phyloP scores from a whole-genome alignment of 1,140 invertebrate genomes.

The Ceratoteleas bidentatus region DNA sequence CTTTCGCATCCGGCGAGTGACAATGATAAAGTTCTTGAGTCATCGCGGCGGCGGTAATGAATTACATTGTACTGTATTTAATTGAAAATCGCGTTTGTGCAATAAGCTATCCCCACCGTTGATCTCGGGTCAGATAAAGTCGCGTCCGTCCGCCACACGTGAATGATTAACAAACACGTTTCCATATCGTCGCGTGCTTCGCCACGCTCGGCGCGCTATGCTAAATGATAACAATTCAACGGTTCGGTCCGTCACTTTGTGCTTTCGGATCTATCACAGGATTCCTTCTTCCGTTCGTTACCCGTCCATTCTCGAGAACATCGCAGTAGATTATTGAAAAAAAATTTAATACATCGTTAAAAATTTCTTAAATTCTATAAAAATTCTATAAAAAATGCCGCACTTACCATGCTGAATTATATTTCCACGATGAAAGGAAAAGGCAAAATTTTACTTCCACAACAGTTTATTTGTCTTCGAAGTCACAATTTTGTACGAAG shows the following conservation, averaged over 20 bases:
- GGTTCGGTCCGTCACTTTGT: constrained; percentile 12
- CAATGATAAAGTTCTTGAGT: constrained; percentile 52
- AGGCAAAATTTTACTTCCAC: constrained; percentile 6
- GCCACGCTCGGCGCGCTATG: constrained; percentile 20
- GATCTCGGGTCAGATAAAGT: constrained; percentile 34
- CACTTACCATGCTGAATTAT: constrained; percentile 12
- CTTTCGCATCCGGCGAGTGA: constrained; percentile 42
- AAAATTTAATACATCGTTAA: too few species aligned
- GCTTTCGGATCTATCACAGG: not conserved
- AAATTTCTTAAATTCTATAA: not conserved
- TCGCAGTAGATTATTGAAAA: not conserved
- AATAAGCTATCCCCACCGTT: constrained; percentile 8
- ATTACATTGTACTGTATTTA: constrained; percentile 47
- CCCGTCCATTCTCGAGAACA: not conserved
- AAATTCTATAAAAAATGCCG: not conserved
- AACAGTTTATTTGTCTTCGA: constrained; percentile 7
- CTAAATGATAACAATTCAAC: constrained; percentile 45
- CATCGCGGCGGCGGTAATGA: constrained; percentile 37
- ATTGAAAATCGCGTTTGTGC: constrained; percentile 53
- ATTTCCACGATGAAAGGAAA: constrained; percentile 13
- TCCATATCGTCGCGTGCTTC: constrained; percentile 55
- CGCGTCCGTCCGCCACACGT: constrained; percentile 39
- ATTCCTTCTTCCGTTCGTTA: not conserved
- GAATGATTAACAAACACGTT: constrained; percentile 53
- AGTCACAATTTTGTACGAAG: constrained; percentile 4